phyloP scores from a whole-genome alignment of 1,140 invertebrate species.

The Apis cerana region DNA sequence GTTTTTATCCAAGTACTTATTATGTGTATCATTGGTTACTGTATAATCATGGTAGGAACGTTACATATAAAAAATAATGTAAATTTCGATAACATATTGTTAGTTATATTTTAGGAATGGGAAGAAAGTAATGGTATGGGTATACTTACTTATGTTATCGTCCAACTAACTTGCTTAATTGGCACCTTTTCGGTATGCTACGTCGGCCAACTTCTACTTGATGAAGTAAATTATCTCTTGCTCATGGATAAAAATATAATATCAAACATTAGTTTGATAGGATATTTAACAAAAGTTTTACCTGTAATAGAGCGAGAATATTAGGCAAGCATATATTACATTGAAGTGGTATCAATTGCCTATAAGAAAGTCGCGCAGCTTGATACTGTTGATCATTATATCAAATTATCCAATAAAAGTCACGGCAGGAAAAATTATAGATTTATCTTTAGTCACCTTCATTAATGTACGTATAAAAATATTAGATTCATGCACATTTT shows the following conservation, averaged over 20 bases:
- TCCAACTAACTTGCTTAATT: constrained; percentile 57
- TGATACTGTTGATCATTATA: constrained; percentile 63
- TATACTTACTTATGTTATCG: constrained; percentile 11
- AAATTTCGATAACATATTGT: neutral
- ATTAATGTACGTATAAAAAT: constrained; percentile 33
- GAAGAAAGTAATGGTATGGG: constrained; percentile 36
- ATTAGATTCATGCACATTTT: no score
- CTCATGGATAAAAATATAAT: neutral
- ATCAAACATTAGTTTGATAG: neutral
- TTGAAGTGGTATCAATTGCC: constrained; percentile 65
- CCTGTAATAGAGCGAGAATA: constrained; percentile 29
- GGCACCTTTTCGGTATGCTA: constrained; percentile 56
- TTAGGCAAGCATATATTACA: constrained; percentile 42
- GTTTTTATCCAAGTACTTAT: constrained; percentile 44
- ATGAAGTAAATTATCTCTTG: constrained; percentile 43
- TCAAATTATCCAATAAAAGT: constrained; percentile 60
- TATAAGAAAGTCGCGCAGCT: constrained; percentile 31
- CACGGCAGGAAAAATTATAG: constrained; percentile 63
- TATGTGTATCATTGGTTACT: constrained; percentile 61
- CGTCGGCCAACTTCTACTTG: constrained; percentile 58
- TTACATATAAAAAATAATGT: no score
- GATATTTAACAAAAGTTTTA: neutral
- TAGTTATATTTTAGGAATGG: constrained; percentile 58
- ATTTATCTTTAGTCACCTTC: constrained; percentile 49
- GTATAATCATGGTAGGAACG: constrained; percentile 42